phyloP scores from a whole-genome alignment of 2,113 vertebrate genomes.

The Otocyon megalotis region DNA sequence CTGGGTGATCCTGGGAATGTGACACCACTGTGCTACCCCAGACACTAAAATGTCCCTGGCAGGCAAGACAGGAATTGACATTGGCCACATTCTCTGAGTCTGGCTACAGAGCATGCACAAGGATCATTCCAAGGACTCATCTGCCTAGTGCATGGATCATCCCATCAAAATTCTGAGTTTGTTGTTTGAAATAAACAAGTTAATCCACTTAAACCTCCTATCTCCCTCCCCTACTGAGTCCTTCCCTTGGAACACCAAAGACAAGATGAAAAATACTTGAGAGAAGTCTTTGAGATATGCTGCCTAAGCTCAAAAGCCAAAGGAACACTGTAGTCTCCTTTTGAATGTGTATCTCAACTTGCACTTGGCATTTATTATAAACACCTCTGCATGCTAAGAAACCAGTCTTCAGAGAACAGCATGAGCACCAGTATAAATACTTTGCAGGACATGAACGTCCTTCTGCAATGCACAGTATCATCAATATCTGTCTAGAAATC shows the following conservation, averaged over 20 bases:
- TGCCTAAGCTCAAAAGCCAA: background rate
- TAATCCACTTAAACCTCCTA: slow-evolving; percentile 20
- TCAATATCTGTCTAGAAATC: background rate
- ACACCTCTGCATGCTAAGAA: background rate
- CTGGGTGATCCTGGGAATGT: slow-evolving; percentile 24
- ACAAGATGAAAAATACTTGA: slow-evolving; percentile 14
- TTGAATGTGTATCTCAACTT: background rate
- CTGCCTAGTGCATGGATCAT: background rate
- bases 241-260: slow-evolving; percentile 37
- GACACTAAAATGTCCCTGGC: slow-evolving; percentile 60
- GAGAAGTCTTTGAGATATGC: background rate
- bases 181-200: slow-evolving; percentile 39
- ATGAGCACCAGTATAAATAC: background rate
- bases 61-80: background rate
- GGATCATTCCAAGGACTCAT: background rate
- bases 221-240: background rate
- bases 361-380: slow-evolving; percentile 18
- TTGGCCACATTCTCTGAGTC: background rate
- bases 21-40: background rate
- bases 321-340: background rate
- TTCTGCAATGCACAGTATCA: background rate
- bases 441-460: background rate
- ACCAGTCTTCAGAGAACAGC: background rate
- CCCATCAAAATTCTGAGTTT: slow-evolving; percentile 34
- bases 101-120: background rate